Evolutionary conservation across 2,113 vertebrate genomes (phyloP), one percentile per base, ranked within the genome.

Genomic region (Condylura cristata): DNA sequence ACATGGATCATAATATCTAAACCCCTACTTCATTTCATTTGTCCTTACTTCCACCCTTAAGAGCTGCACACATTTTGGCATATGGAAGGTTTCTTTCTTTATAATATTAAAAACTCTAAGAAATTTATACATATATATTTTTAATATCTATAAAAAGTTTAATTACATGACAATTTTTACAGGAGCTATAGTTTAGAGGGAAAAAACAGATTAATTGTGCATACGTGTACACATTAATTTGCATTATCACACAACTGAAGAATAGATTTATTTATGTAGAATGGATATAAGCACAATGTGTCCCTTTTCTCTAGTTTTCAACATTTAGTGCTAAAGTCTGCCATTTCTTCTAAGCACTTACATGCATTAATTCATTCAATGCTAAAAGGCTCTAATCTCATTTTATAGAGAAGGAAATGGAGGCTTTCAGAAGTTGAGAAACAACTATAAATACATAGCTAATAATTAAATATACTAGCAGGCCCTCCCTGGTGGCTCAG

Each of bases 301-400:
- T 12, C n/a, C 83, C 58, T 51, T 76, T 88, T 56, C 9, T 68
- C 76, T 90, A 80, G 6, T 76, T 88, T 95, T 81, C 48, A 90
- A 37, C 46, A 75, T 53, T 93, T 53, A 85, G 10, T 39, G 93
- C 26, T 20, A n/a, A n/a, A n/a, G 18, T 70, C 10, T 72, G 3
- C 0, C 79, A 0, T 60, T 92, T 78, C 30, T 56, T 39, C 10
- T 51, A 74, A 78, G 24, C 46, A 63, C 8, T 76, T n/a, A 92
- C 6, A 60, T 30, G 8, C 39, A 37, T 72, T 44, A 75, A 63
- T 44, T 86, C 75, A 83, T 60, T 66, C 71, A 93, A 48, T 44
- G 18, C 24, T 93, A 53, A 44, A 95, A 80, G 60, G 26, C 41
- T 71, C 22, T 58, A 20, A 39, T 6, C 39, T 89, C 6, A 66